Base-by-base conservation (phyloP, 1,140 invertebrate genomes). In the Papilio xuthus region DNA sequence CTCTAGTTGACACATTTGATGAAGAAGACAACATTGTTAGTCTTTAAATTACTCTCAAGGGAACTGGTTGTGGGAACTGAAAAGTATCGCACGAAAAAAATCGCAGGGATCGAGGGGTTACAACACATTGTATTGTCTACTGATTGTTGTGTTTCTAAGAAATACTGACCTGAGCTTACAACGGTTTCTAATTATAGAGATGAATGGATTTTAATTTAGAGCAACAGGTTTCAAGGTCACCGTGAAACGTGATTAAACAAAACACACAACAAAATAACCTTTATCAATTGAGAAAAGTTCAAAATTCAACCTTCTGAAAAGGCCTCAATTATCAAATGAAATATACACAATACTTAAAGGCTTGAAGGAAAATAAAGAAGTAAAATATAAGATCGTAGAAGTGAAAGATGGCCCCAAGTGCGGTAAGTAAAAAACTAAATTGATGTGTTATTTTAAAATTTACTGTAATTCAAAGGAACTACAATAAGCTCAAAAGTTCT, bases 41-140 rank as follows among this genome's bases (percentile, higher is more conserved):
- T 78, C 83, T 85, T 86, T 84, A 86, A 87, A 83, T 89, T 83
- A 85, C 83, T 86, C 87, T 83, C 86, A 81, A 86, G 88, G 86
- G 88, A 89, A 91, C 85, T 84, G 73, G 79, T 78, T 87, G 86
- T 91, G 89, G 81, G 88, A 91, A 89, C 81, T 73, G 28, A 82
- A 80, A 84, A 81, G 81, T 80, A 84, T 83, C 82, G 82, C 84
- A 83, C 81, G 80, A 83, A 89, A 89, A 88, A 88, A 88, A 86
- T 88, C 86, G 80, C 87, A 90, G 85, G 80, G 82, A 86, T 85
- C 82, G 83, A 79, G 67, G 41, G 44, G 77, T 90, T 87, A 80
- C 86, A 83, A 88, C 86, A 89, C 74, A 79, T 79, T 56, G 86
- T 83, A 90, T 88, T 86, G 86, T 90, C 83, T 78, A 78, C 42